phyloP scores from a whole-genome alignment of 2,888 invertebrate genomes.

The Euproctis similis region DNA sequence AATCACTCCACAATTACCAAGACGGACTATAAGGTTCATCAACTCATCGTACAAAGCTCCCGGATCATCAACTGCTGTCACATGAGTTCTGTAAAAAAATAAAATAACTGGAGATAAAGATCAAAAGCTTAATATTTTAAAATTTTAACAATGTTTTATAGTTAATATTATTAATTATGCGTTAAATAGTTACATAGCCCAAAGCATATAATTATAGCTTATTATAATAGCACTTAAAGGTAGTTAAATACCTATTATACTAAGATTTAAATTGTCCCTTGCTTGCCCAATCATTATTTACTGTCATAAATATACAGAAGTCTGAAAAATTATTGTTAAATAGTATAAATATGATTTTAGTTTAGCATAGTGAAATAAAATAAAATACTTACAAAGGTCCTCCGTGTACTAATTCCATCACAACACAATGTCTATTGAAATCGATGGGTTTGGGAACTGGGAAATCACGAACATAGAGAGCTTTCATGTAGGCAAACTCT shows the following conservation, averaged over 20 bases:
- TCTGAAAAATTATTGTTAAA: too few relatives aligned
- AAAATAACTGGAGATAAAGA: background rate
- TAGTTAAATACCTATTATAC: too few relatives aligned
- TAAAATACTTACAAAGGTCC: slow-evolving; percentile 81
- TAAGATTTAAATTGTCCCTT: too few relatives aligned
- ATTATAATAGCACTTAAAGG: too few relatives aligned
- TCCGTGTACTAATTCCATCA: slow-evolving; percentile 94
- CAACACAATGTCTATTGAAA: slow-evolving; percentile 95
- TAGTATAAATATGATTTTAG: too few relatives aligned
- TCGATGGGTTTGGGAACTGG: slow-evolving; percentile 97
- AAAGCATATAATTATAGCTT: too few relatives aligned
- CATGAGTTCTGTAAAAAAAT: slow-evolving; percentile 76
- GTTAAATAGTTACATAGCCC: too few relatives aligned
- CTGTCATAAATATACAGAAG: too few relatives aligned
- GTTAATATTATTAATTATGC: too few relatives aligned
- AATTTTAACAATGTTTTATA: too few relatives aligned
- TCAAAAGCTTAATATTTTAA: background rate
- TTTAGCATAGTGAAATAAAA: too few relatives aligned
- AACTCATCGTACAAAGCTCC: slow-evolving; percentile 92
- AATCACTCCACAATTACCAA: slow-evolving; percentile 96
- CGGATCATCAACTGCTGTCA: slow-evolving; percentile 78
- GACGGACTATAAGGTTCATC: slow-evolving; percentile 92
- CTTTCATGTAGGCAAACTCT: slow-evolving; percentile 98
- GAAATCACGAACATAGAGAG: slow-evolving; percentile 90
- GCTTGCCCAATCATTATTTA: too few relatives aligned